Base-by-base conservation (phyloP, 2,888 invertebrate genomes). In the Ormyrus labotus region DNA sequence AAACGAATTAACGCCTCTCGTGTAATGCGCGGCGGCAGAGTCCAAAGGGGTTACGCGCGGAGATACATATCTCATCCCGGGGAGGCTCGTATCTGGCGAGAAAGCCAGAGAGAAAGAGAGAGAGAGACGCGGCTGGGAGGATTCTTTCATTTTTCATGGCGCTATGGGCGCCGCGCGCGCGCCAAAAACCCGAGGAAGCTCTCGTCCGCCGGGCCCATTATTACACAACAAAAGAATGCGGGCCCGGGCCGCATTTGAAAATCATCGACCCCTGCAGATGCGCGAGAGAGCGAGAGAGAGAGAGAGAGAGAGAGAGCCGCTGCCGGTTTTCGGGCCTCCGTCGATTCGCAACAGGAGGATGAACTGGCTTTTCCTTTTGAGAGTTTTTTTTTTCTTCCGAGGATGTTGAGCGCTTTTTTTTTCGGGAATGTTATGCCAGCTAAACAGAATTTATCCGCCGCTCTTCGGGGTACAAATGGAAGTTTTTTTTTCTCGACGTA, bases 61-160 rank as follows among this genome's bases (percentile, higher is more conserved):
- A 34, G 34, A 34, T 48, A 50, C 11, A 60, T 11, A 53, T 3
- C 19, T 2, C 19, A 19, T 50, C 50, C 51, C 13, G 11, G 47
- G 11, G 47, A n/a, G 11, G 51, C 34, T 19, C 45, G 45, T 45
- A 63, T 34, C 11, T 13, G 60, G 48, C 60, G 47, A 6, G 50
- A n/a, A 71, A 11, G 11, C 6, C 51, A 10, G 51, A 11, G 5
- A 57, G 68, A 67, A 60, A 60, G 34, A 60, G 53, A 55, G 34
- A 61, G 57, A 64, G 55, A 58, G 78, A 71, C 34, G 34, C 34
- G 34, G 81, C 78, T 80, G 84, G 84, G 83, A 85, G 85, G 83
- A 85, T 85, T 84, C 83, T 51, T 85, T 87, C 87, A 88, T 88
- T 88, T 88, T 88, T 88, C 88, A 88, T 83, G 83, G 84, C 84